A percentile compares a stretch with the other conserved stretches of the same genome.
Evolutionary conservation across 1,140 invertebrate species (phyloP).

Genomic region (Drosophila kanapiae): DNA sequence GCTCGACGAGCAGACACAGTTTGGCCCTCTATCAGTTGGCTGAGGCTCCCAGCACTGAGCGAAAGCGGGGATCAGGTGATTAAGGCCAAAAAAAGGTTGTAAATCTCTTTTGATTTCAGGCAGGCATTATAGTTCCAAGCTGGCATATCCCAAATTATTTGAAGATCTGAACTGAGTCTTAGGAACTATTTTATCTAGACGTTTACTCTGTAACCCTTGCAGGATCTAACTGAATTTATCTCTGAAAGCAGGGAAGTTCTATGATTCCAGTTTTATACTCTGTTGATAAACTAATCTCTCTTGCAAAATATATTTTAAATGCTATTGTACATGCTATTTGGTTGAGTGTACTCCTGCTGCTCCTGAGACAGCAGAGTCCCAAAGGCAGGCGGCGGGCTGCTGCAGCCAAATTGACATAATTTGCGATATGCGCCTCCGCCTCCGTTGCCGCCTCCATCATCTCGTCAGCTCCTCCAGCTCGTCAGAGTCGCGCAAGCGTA

Average conservation of each 20-base stretch:
- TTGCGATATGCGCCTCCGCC: constrained; percentile 65
- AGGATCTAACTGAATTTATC: neutral
- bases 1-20: constrained; percentile 59
- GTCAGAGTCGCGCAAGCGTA: constrained; percentile 65
- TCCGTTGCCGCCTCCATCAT: constrained; percentile 16
- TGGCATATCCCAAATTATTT: neutral
- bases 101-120: neutral
- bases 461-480: constrained; percentile 25
- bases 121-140: neutral
- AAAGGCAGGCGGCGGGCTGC: constrained; percentile 45
- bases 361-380: constrained; percentile 49
- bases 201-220: no score
- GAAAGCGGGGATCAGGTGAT: neutral
- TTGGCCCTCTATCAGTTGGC: constrained; percentile 50
- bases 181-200: no score
- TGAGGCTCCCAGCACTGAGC: constrained; percentile 11
- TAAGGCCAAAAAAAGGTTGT: neutral
- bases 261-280: no score
- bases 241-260: neutral
- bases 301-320: neutral
- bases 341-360: constrained; percentile 7
- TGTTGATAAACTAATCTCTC: no score
- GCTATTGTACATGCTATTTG: neutral
- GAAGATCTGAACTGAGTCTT: no score
- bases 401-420: constrained; percentile 81